Base-by-base conservation (phyloP, 2,797 vertebrate species). In the Podarcis lilfordi region DNA sequence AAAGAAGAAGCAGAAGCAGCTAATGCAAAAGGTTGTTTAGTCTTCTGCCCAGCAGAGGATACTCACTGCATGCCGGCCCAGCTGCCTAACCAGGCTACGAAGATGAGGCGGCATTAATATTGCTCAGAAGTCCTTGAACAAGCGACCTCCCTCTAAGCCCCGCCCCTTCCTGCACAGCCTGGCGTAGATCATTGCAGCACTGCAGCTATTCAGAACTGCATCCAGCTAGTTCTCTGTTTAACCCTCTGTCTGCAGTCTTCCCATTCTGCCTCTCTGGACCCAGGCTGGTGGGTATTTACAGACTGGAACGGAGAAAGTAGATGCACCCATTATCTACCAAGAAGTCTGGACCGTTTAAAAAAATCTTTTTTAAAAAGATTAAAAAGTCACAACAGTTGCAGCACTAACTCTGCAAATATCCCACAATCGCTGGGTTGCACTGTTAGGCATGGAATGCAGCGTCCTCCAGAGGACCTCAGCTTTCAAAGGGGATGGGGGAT, bases 121-220 rank as follows among this genome's bases (percentile, higher is more conserved):
- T 2, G 6, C 35, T 76, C 3, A 0, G 80, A 3, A 0, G 76
- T 69, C 95, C 94, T 80, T 88, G 55, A 93, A 19, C 77, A 81
- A 64, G 11, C 8, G 61, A 89, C 71, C 94, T 92, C 78, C 25
- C 19, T 75, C 32, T 0, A 0, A 80, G 64, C 13, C 15, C 81
- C 84, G 87, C 88, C 64, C 87, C 79, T 9, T 81, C 5, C 82
- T 79, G 87, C 59, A 86, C 0, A 1, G 43, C 21, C 25, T 0
- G 5, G 15, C 79, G 1, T 55, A 84, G 80, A 91, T 91, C 84
- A 80, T 55, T 55, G 50, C 84, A 86, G 64, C 90, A 87, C 66
- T n/a, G 29, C 3, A 0, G 15, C 79, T 69, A 55, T 55, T 55
- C 84, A 86, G 64, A 90, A 87, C 66, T n/a, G 29, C 3, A 0